Conservation (phyloP, 1,140 invertebrate genomes). For the Hermatobates lingyangjiaoensis region DNA sequence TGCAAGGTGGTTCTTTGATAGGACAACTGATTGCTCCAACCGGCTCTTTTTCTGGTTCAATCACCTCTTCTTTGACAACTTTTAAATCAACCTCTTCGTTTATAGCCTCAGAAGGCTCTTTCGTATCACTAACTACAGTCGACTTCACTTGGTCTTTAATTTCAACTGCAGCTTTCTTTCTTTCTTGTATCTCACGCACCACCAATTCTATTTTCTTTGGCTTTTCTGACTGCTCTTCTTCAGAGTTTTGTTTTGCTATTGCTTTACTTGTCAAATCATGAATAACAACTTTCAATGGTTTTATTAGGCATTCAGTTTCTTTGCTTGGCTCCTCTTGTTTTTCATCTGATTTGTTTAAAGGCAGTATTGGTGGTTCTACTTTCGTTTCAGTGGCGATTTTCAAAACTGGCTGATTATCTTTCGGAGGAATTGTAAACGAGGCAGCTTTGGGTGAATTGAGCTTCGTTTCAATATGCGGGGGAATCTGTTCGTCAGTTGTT, state of each 20-base stretch:
- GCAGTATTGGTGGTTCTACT: too few species aligned
- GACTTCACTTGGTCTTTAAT: background rate
- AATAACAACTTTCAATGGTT: conserved; percentile 15
- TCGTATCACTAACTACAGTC: background rate
- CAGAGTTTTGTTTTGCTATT: conserved; percentile 1
- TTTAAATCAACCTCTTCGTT: background rate
- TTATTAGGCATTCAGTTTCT: too few species aligned
- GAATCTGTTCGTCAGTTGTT: background rate
- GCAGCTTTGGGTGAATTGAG: too few species aligned
- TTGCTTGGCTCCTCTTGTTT: too few species aligned
- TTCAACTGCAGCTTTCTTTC: conserved; percentile 7
- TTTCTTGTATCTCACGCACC: conserved; percentile 12
- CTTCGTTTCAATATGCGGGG: conserved; percentile 1
- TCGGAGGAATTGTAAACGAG: too few species aligned
- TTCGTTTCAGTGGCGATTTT: too few species aligned
- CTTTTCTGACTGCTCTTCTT: conserved; percentile 5
- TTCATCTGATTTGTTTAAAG: too few species aligned
- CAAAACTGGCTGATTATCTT: too few species aligned
- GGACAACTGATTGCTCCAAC: too few species aligned
- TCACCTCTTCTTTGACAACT: background rate
- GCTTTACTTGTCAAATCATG: conserved; percentile 13
- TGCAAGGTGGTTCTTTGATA: too few species aligned
- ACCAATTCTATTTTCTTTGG: conserved; percentile 12
- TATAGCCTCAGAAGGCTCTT: background rate
- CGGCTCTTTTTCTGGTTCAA: conserved; percentile 14